phyloP scores from a whole-genome alignment of 2,888 invertebrate genomes.

The Xestia c-nigrum region DNA sequence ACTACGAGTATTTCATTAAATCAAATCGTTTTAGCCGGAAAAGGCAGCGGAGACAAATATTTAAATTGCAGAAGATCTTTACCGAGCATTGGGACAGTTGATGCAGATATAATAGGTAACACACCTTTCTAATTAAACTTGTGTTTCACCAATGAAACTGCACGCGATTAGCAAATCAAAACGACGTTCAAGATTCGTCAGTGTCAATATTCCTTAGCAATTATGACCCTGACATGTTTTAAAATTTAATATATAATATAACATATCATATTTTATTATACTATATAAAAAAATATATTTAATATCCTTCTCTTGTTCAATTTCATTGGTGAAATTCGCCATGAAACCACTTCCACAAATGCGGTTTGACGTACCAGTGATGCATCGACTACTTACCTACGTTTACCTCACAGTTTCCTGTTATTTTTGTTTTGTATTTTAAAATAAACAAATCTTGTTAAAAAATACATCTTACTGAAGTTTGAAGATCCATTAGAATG shows the following conservation, averaged over 20 bases:
- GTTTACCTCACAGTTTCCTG: constrained; percentile 27
- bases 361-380: not conserved
- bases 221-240: not conserved
- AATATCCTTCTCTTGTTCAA: too few relatives aligned
- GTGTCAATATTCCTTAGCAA: not conserved
- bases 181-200: not conserved
- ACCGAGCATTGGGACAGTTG: not conserved
- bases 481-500: constrained; percentile 57
- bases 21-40: too few relatives aligned
- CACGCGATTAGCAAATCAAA: not conserved
- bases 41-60: too few relatives aligned
- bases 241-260: too few relatives aligned
- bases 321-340: not conserved
- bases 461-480: constrained; percentile 47
- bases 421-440: constrained; percentile 48
- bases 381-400: constrained; percentile 10
- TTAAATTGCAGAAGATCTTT: too few relatives aligned
- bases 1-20: too few relatives aligned
- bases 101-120: not conserved
- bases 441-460: constrained; percentile 47
- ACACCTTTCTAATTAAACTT: too few relatives aligned
- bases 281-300: too few relatives aligned
- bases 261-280: too few relatives aligned
- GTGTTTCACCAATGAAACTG: not conserved
- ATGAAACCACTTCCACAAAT: not conserved